These are phyloP conservation scores for Selene dorsalis DNA, from an alignment of 2,797 vertebrate species.

Conservation along the genomic window DNA sequence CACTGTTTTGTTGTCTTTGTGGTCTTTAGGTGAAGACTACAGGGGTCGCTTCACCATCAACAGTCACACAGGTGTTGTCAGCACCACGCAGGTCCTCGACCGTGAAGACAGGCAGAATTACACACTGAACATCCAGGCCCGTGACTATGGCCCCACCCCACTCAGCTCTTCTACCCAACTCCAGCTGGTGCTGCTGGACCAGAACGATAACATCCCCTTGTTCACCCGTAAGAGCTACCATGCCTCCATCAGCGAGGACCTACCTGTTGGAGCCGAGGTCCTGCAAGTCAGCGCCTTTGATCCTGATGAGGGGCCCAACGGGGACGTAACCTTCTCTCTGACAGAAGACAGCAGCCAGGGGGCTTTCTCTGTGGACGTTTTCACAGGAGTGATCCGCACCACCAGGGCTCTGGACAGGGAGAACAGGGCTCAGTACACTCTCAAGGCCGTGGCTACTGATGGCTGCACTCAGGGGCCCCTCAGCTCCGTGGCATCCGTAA, in stretches of 20 bases:
- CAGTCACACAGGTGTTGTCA: slow-evolving; percentile 86
- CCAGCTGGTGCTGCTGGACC: slow-evolving; percentile 87
- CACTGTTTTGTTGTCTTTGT: not conserved
- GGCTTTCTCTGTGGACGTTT: slow-evolving; percentile 84
- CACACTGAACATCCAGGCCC: slow-evolving; percentile 86
- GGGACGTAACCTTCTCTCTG: slow-evolving; percentile 87
- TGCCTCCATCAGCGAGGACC: slow-evolving; percentile 86
- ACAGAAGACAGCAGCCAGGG: slow-evolving; percentile 84
- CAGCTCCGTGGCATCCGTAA: slow-evolving; percentile 84
- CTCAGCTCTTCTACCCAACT: slow-evolving; percentile 85
- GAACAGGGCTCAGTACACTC: slow-evolving; percentile 82
- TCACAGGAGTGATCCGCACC: slow-evolving; percentile 83
- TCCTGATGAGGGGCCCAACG: slow-evolving; percentile 87
- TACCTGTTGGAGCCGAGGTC: slow-evolving; percentile 83
- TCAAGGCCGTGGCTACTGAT: slow-evolving; percentile 89
- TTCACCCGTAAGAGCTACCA: slow-evolving; percentile 86
- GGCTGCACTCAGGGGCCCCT: slow-evolving; percentile 81
- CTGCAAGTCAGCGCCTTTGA: slow-evolving; percentile 86
- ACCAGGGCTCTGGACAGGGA: slow-evolving; percentile 87
- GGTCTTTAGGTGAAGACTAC: slow-evolving; percentile 85
- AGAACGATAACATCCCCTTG: slow-evolving; percentile 90
- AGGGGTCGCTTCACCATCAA: slow-evolving; percentile 87
- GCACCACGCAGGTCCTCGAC: slow-evolving; percentile 86
- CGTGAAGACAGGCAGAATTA: slow-evolving; percentile 88
- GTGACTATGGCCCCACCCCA: slow-evolving; percentile 83